Evolutionary conservation across 2,797 vertebrate species (phyloP).

Genomic region (Notolepis coatsorum): DNA sequence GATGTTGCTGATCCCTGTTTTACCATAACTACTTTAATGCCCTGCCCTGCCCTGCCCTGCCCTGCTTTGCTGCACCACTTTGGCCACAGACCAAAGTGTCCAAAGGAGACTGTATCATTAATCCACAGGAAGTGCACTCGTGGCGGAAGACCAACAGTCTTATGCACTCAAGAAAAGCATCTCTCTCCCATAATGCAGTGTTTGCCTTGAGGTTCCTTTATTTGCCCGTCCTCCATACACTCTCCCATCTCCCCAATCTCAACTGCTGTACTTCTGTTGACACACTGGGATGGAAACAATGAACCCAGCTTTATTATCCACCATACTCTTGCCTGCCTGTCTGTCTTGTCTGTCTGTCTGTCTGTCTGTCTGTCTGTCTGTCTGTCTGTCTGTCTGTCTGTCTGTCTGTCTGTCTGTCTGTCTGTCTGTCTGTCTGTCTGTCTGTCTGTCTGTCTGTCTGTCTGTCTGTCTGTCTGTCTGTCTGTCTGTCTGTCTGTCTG

Average conservation of each 20-base stretch:
- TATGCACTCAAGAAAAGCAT: slow-evolving; percentile 25
- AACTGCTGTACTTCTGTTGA: slow-evolving; percentile 26
- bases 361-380: background rate
- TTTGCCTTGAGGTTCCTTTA: slow-evolving; percentile 24
- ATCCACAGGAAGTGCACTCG: slow-evolving; percentile 31
- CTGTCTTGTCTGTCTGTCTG: background rate
- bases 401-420: slow-evolving; percentile 3
- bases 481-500: background rate
- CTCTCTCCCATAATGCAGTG: slow-evolving; percentile 15
- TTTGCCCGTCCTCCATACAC: slow-evolving; percentile 14
- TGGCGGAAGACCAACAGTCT: slow-evolving; percentile 1
- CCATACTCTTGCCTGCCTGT: background rate
- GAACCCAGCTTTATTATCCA: slow-evolving; percentile 17
- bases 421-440: background rate
- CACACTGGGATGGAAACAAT: background rate
- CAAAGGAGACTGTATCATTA: slow-evolving; percentile 27
- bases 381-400: background rate
- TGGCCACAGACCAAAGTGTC: too few relatives aligned
- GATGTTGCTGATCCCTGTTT: slow-evolving; percentile 37
- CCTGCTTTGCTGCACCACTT: slow-evolving; percentile 27
- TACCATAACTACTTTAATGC: slow-evolving; percentile 27
- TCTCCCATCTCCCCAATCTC: slow-evolving; percentile 14
- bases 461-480: background rate
- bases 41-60: background rate
- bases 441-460: background rate